A percentile compares a stretch with the other conserved stretches of the same genome.
Conservation (phyloP, 2,888 invertebrate species). For the Plebejus anna region DNA sequence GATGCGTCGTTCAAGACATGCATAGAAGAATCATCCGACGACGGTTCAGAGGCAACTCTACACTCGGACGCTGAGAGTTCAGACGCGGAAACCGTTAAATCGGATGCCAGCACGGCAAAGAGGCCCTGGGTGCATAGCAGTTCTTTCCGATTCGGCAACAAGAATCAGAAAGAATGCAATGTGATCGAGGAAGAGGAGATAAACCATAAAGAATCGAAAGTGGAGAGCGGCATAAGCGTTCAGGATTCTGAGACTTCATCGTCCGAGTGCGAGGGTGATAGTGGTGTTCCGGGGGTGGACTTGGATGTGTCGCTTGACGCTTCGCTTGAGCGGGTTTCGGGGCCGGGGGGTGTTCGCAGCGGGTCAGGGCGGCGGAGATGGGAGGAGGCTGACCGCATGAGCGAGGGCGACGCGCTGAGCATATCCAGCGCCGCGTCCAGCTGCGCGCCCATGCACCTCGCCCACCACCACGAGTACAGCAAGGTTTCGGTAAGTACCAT, state of each 20-base stretch:
- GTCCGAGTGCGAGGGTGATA: constrained; percentile 63
- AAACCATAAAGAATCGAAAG: constrained; percentile 53
- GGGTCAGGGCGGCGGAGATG: constrained; percentile 74
- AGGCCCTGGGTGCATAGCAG: constrained; percentile 72
- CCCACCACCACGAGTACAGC: constrained; percentile 68
- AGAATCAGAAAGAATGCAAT: constrained; percentile 50
- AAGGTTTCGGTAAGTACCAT: constrained; percentile 68
- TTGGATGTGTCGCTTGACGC: constrained; percentile 65
- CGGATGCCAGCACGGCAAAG: constrained; percentile 63
- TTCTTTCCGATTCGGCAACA: constrained; percentile 64
- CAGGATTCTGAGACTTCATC: constrained; percentile 60
- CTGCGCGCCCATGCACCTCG: constrained; percentile 67
- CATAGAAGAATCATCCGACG: constrained; percentile 64
- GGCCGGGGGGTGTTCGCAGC: constrained; percentile 73
- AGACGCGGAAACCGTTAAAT: constrained; percentile 68
- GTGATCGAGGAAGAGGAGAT: constrained; percentile 52
- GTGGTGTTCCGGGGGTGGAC: constrained; percentile 66
- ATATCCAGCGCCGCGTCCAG: constrained; percentile 72
- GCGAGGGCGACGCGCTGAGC: constrained; percentile 73
- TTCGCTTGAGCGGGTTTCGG: constrained; percentile 76
- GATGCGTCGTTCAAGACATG: constrained; percentile 68
- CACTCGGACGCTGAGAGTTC: constrained; percentile 68
- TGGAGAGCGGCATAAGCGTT: constrained; percentile 67
- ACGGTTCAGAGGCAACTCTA: constrained; percentile 63
- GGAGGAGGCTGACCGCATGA: constrained; percentile 70